Conservation (phyloP, 1,140 invertebrate genomes). For the Drosophila elegans region DNA sequence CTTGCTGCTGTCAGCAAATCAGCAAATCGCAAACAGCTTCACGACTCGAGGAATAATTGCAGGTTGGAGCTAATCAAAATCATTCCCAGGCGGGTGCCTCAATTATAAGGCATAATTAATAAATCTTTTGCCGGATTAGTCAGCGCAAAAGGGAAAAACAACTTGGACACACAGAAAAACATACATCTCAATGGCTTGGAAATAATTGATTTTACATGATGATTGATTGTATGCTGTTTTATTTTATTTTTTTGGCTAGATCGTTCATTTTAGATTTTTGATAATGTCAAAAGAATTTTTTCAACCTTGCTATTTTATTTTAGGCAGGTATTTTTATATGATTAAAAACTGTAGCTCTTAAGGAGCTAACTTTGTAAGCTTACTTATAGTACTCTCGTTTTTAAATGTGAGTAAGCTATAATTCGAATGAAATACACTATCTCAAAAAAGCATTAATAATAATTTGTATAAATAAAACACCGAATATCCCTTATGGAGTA, state of each 20-base stretch:
- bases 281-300: not conserved
- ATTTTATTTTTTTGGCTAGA: not conserved
- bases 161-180: constrained; percentile 12
- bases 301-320: not conserved
- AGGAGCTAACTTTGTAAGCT: no score
- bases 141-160: constrained; percentile 32
- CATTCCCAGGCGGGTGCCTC: constrained; percentile 60
- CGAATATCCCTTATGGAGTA: no score
- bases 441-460: no score
- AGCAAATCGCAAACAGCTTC: constrained; percentile 52
- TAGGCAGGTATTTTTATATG: not conserved
- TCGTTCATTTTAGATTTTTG: not conserved
- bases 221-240: not conserved
- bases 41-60: constrained; percentile 65
- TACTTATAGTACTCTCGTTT: no score
- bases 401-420: no score
- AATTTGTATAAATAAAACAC: no score
- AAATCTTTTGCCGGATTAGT: constrained; percentile 53
- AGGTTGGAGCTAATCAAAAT: constrained; percentile 60
- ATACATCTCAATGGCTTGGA: not conserved
- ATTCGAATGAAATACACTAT: no score
- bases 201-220: not conserved
- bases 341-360: no score
- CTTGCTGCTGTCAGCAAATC: constrained; percentile 35
- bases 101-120: constrained; percentile 75